Percentiles rank a stretch among this genome's conserved stretches.
phyloP scores from a whole-genome alignment of 2,113 vertebrate genomes.

The Chaenogobius annularis region DNA sequence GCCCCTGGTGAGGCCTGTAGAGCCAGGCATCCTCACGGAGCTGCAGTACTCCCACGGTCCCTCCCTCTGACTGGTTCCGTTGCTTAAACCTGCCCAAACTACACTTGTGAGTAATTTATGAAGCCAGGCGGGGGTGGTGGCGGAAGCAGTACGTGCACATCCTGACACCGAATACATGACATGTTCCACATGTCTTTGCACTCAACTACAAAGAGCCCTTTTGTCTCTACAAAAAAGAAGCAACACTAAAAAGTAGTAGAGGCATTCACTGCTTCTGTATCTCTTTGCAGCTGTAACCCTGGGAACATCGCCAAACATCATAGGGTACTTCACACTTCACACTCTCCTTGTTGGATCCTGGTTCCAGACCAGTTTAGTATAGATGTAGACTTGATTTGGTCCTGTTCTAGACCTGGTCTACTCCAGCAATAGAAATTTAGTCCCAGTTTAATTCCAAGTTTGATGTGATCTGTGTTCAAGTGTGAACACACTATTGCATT shows the following conservation, averaged over 20 bases:
- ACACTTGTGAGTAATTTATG: conserved; percentile 75
- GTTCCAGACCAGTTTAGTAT: too few species aligned
- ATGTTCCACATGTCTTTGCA: conserved; percentile 72
- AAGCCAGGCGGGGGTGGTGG: conserved; percentile 58
- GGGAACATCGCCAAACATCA: conserved; percentile 6
- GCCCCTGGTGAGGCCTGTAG: conserved; percentile 75
- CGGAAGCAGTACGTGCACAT: conserved; percentile 66
- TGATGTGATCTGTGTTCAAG: too few species aligned
- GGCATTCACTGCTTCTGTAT: conserved; percentile 2
- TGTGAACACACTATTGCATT: background rate
- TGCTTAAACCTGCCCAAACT: conserved; percentile 67
- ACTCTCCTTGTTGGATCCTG: too few species aligned
- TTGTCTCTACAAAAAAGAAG: conserved; percentile 69
- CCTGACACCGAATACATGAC: conserved; percentile 76
- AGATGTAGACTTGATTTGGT: too few species aligned
- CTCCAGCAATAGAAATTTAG: too few species aligned
- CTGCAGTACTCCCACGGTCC: conserved; percentile 53
- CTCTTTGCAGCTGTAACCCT: conserved; percentile 28
- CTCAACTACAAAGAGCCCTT: conserved; percentile 74
- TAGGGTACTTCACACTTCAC: too few species aligned
- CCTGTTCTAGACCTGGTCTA: background rate
- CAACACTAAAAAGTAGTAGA: conserved; percentile 32
- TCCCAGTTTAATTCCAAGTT: too few species aligned
- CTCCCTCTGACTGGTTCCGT: conserved; percentile 61
- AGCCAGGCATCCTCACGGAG: conserved; percentile 52